A percentile compares a stretch with the other conserved stretches of the same genome.
Conservation (phyloP, 1,140 invertebrate genomes). For the Laodelphax striatellus region DNA sequence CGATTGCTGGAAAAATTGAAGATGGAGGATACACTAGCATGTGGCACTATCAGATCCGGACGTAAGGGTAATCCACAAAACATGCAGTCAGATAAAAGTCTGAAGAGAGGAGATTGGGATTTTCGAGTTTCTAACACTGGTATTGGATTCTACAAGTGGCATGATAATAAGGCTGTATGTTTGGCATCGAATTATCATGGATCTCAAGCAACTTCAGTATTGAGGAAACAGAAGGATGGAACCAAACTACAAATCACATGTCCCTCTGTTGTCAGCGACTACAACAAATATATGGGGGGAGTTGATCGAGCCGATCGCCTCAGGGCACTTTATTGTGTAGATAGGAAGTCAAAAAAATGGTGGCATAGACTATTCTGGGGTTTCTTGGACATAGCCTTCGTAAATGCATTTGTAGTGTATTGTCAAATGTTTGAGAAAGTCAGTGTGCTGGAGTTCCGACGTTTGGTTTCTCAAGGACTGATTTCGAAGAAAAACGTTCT, state of each 20-base stretch:
- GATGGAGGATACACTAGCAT: conserved; percentile 12
- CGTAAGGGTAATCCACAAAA: conserved; percentile 11
- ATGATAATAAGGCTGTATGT: conserved; percentile 11
- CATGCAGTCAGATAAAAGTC: not conserved
- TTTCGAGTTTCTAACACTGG: conserved; percentile 1
- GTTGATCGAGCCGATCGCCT: conserved; percentile 33
- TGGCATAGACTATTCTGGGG: conserved; percentile 16
- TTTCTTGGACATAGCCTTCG: conserved; percentile 16
- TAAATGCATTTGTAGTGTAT: conserved; percentile 15
- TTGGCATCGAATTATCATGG: conserved; percentile 14
- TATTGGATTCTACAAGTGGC: conserved; percentile 12
- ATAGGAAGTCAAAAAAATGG: conserved; percentile 16
- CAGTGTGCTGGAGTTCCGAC: conserved; percentile 3
- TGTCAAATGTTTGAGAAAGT: conserved; percentile 6
- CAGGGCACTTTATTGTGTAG: conserved; percentile 21
- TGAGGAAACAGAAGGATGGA: conserved; percentile 11
- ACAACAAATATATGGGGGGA: conserved; percentile 31
- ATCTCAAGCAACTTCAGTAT: conserved; percentile 5
- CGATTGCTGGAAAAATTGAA: conserved; percentile 14
- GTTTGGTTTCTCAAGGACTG: conserved; percentile 5
- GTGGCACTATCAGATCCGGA: conserved; percentile 15
- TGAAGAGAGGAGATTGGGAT: conserved; percentile 11
- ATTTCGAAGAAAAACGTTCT: not conserved
- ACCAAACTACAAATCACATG: conserved; percentile 27
- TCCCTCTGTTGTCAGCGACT: conserved; percentile 31